These are phyloP conservation scores for Isotomurus palustris DNA, from an alignment of 2,888 invertebrate species.

Conservation along the genomic window DNA sequence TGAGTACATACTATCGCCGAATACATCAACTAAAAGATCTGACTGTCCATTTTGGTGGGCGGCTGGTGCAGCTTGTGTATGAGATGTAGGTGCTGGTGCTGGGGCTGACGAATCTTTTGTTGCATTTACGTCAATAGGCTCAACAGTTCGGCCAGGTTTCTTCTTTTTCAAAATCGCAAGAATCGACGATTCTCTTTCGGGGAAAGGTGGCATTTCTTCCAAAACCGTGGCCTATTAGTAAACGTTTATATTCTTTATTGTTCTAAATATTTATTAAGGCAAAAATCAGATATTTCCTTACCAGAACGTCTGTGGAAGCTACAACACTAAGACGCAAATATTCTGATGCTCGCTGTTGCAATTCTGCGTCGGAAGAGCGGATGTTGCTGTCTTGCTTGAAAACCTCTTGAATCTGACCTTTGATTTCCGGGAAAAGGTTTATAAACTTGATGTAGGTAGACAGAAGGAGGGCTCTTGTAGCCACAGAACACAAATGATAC, in stretches of 20 bases:
- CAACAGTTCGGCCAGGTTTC: conserved; percentile 90
- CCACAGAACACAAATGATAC: conserved; percentile 62
- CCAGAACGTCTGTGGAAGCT: conserved; percentile 91
- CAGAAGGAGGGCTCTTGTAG: conserved; percentile 90
- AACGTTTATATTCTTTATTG: neutral
- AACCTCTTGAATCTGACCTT: conserved; percentile 90
- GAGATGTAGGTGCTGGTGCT: conserved; percentile 5
- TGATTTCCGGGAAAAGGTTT: conserved; percentile 98
- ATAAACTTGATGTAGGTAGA: conserved; percentile 99
- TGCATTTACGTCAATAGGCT: conserved; percentile 63
- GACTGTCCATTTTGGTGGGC: conserved; percentile 49
- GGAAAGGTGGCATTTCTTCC: conserved; percentile 99
- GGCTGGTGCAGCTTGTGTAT: neutral
- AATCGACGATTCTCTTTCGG: conserved; percentile 96
- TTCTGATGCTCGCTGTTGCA: conserved; percentile 97
- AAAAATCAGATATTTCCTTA: conserved; percentile 48
- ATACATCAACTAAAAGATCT: conserved; percentile 80
- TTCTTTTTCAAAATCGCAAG: conserved; percentile 97
- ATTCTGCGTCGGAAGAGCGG: conserved; percentile 94
- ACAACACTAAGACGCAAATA: conserved; percentile 94
- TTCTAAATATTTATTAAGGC: neutral
- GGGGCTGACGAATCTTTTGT: conserved; percentile 13
- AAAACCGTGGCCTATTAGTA: conserved; percentile 76
- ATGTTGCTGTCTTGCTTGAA: conserved; percentile 91
- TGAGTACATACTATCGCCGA: conserved; percentile 82